Conservation (phyloP, 2,888 invertebrate species). For the Macaria notata region DNA sequence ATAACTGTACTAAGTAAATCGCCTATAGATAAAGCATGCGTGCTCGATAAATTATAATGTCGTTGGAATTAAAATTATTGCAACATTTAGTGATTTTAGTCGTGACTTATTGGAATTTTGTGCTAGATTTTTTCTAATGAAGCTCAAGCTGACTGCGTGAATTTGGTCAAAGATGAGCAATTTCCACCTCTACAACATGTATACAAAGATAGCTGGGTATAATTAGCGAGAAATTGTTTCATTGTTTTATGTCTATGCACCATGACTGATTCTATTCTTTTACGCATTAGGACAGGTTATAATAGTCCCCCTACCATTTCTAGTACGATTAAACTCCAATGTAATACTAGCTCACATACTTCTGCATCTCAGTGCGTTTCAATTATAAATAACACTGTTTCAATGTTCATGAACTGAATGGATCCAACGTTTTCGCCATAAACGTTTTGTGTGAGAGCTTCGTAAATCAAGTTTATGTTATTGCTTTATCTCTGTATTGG, state of each 20-base stretch:
- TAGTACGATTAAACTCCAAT: too few relatives aligned
- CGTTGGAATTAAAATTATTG: constrained; percentile 3
- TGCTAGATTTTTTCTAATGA: background rate
- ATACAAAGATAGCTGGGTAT: too few relatives aligned
- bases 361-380: background rate
- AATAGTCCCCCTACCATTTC: too few relatives aligned
- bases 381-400: constrained; percentile 6
- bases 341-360: too few relatives aligned
- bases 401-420: constrained; percentile 8
- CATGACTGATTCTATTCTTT: too few relatives aligned
- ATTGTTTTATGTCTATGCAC: too few relatives aligned
- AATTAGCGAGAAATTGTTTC: too few relatives aligned
- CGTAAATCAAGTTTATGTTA: constrained; percentile 22
- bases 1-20: constrained; percentile 31
- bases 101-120: constrained; percentile 1
- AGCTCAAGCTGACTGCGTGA: too few relatives aligned
- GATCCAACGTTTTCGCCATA: constrained; percentile 15
- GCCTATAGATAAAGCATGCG: constrained; percentile 33
- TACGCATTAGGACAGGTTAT: too few relatives aligned
- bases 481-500: constrained; percentile 9
- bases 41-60: constrained; percentile 19
- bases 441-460: constrained; percentile 13
- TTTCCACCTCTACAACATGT: too few relatives aligned
- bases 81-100: background rate
- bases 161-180: too few relatives aligned